Conservation (phyloP, 1,140 invertebrate genomes). For the Drosophila carrolli region DNA sequence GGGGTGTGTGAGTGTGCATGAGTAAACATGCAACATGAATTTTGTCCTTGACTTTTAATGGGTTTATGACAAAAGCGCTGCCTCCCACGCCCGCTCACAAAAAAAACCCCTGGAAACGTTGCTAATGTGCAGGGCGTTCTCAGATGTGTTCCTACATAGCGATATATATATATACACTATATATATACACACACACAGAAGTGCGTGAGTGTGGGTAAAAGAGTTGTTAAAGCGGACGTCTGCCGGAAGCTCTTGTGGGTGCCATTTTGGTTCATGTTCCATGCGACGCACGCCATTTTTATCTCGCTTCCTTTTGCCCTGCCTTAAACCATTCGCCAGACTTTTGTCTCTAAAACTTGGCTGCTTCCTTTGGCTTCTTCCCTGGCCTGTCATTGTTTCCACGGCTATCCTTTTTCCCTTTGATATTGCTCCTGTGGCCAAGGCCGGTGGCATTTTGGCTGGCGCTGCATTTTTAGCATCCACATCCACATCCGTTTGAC, state of each 20-base stretch:
- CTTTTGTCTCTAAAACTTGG: conserved; percentile 71
- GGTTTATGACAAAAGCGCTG: conserved; percentile 78
- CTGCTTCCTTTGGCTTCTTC: conserved; percentile 17
- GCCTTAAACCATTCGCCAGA: conserved; percentile 58
- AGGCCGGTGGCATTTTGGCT: conserved; percentile 20
- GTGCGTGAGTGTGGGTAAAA: conserved; percentile 61
- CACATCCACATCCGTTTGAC: conserved; percentile 16
- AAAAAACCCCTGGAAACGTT: conserved; percentile 8
- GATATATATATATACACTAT: background rate
- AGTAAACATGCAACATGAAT: conserved; percentile 80
- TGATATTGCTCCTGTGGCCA: conserved; percentile 37
- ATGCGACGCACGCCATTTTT: conserved; percentile 73
- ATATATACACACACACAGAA: background rate
- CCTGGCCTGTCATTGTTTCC: conserved; percentile 60
- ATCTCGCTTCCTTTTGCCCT: conserved; percentile 54
- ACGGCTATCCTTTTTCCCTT: conserved; percentile 32
- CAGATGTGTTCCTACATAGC: conserved; percentile 18
- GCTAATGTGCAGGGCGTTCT: conserved; percentile 71
- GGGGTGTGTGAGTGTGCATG: conserved; percentile 47
- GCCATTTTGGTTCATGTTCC: conserved; percentile 79
- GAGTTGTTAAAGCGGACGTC: conserved; percentile 79
- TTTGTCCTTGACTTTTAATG: conserved; percentile 83
- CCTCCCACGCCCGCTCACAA: conserved; percentile 18
- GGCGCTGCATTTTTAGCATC: conserved; percentile 20
- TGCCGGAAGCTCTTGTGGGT: conserved; percentile 78